These are phyloP conservation scores for Troides oblongomaculatus DNA, from an alignment of 2,888 invertebrate genomes.

Conservation along the genomic window DNA sequence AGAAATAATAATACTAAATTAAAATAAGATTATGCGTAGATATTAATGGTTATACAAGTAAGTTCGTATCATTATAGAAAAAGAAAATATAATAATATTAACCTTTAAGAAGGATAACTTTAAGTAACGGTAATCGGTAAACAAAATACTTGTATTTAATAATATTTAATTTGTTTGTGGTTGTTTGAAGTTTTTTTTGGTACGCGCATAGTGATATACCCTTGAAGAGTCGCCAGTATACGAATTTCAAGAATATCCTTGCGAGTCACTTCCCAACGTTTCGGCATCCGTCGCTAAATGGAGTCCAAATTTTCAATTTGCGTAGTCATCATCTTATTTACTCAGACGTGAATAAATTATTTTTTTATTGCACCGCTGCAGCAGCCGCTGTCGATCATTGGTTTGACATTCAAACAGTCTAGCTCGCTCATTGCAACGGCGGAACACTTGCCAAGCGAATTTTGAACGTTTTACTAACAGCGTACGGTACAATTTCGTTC, in stretches of 20 bases:
- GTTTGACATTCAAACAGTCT: slow-evolving; percentile 79
- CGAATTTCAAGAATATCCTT: slow-evolving; percentile 35
- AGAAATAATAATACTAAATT: too few species aligned
- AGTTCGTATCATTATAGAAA: too few species aligned
- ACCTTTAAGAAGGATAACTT: too few species aligned
- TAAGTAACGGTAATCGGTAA: too few species aligned
- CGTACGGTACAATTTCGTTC: slow-evolving; percentile 38
- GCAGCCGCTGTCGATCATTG: slow-evolving; percentile 73
- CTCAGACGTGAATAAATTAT: slow-evolving; percentile 75
- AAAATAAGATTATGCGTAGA: too few species aligned
- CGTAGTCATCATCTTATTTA: slow-evolving; percentile 66
- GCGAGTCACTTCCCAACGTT: slow-evolving; percentile 33
- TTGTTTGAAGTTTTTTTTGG: too few species aligned
- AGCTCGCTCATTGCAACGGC: slow-evolving; percentile 72
- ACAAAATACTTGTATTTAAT: too few species aligned
- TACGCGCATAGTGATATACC: not conserved
- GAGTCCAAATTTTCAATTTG: slow-evolving; percentile 52
- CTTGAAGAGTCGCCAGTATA: slow-evolving; percentile 40
- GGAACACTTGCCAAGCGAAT: slow-evolving; percentile 37
- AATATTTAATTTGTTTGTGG: too few species aligned
- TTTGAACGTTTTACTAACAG: slow-evolving; percentile 36
- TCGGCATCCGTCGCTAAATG: slow-evolving; percentile 40
- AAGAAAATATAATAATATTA: too few species aligned
- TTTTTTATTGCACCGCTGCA: slow-evolving; percentile 73
- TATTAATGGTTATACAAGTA: too few species aligned